phyloP scores from a whole-genome alignment of 2,797 vertebrate species.

The Sphaeramia orbicularis region DNA sequence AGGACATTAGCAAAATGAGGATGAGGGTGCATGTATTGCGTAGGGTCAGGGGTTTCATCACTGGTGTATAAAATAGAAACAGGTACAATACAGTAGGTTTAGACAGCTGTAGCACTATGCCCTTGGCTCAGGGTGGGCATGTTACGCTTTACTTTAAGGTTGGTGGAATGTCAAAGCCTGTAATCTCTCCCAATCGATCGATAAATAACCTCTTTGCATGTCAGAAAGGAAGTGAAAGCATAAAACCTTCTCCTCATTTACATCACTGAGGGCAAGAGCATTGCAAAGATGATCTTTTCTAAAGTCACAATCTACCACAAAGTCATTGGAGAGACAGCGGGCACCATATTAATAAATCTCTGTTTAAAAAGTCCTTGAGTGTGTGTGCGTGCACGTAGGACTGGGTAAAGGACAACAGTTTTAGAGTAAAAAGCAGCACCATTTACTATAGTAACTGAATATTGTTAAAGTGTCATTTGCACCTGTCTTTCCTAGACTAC shows the following conservation, averaged over 20 bases:
- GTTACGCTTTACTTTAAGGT: conserved; percentile 44
- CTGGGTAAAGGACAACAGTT: conserved; percentile 84
- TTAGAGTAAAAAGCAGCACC: conserved; percentile 90
- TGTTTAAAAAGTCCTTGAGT: conserved; percentile 86
- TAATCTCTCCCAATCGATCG: conserved; percentile 41
- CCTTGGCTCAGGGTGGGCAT: conserved; percentile 65
- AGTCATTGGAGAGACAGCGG: conserved; percentile 74
- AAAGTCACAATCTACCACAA: conserved; percentile 77
- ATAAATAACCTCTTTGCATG: conserved; percentile 42
- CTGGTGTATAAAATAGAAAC: conserved; percentile 43
- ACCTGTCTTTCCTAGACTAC: conserved; percentile 84
- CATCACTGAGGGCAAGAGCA: conserved; percentile 63
- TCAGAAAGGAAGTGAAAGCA: conserved; percentile 34
- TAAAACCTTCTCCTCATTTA: conserved; percentile 60
- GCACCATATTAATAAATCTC: conserved; percentile 83
- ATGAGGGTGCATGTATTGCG: conserved; percentile 38
- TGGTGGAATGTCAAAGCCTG: conserved; percentile 69
- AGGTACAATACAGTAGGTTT: conserved; percentile 35
- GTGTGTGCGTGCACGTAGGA: conserved; percentile 82
- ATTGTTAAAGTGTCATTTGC: conserved; percentile 88
- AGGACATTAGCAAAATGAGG: conserved; percentile 36
- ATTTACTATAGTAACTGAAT: conserved; percentile 87
- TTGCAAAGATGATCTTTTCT: conserved; percentile 80
- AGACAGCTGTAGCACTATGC: conserved; percentile 46
- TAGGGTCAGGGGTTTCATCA: conserved; percentile 13